phyloP scores from a whole-genome alignment of 2,888 invertebrate species.

The Sicus ferrugineus region DNA sequence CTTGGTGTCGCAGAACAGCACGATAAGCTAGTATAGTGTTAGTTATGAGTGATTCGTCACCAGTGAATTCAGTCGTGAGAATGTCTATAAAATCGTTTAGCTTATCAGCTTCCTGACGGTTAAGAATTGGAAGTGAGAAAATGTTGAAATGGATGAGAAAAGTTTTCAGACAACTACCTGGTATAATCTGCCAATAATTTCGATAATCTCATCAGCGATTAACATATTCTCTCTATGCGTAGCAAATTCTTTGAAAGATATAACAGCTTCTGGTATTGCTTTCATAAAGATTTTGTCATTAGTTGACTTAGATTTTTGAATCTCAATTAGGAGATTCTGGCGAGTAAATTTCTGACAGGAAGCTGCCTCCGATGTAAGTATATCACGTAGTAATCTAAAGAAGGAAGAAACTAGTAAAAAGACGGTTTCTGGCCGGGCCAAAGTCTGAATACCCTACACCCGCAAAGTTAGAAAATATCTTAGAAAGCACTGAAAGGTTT shows the following conservation, averaged over 20 bases:
- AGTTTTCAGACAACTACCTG: too few relatives aligned
- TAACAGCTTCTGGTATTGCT: slow-evolving; percentile 82
- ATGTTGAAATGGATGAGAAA: neutral
- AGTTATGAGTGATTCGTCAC: slow-evolving; percentile 72
- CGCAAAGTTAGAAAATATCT: too few relatives aligned
- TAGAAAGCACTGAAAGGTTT: too few relatives aligned
- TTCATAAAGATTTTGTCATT: slow-evolving; percentile 75
- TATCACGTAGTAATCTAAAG: too few relatives aligned
- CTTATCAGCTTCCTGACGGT: slow-evolving; percentile 62
- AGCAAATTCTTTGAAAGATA: slow-evolving; percentile 88
- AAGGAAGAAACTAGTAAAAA: too few relatives aligned
- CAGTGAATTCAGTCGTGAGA: slow-evolving; percentile 78
- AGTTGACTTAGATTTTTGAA: slow-evolving; percentile 70
- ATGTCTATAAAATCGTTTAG: slow-evolving; percentile 75
- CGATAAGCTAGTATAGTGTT: slow-evolving; percentile 82
- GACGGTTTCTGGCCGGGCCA: too few relatives aligned
- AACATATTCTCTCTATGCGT: too few relatives aligned
- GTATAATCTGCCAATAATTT: slow-evolving; percentile 74
- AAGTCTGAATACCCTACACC: too few relatives aligned
- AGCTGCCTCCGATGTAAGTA: slow-evolving; percentile 52
- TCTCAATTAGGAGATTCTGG: slow-evolving; percentile 68
- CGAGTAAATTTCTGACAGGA: slow-evolving; percentile 60
- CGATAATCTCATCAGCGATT: slow-evolving; percentile 80
- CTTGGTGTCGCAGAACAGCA: slow-evolving; percentile 74
- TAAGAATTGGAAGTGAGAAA: slow-evolving; percentile 4